Base-by-base conservation (phyloP, 2,797 vertebrate genomes). In the Sphaeramia orbicularis region DNA sequence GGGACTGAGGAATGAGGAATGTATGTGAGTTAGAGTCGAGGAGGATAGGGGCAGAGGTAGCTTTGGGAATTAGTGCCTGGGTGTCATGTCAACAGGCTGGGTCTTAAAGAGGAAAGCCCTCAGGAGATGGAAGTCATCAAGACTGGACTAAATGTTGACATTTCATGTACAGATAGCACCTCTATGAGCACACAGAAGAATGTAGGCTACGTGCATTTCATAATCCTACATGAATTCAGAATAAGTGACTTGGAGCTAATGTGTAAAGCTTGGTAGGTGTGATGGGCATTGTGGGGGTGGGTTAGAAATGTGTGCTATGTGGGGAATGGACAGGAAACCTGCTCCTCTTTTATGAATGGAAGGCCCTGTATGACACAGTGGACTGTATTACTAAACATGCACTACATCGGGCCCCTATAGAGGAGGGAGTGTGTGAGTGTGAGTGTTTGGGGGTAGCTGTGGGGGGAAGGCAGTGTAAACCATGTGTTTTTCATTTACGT, bases 401-500 rank as follows among this genome's bases (percentile, higher is more conserved):
- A 71, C 81, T 77, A 79, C 83, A 82, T 76, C 64, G 74, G 81
- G 89, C 85, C 87, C 84, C 81, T 79, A 78, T 85, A 68, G 85
- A 74, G 48, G 64, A 65, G 55, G 70, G 63, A 71, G 70, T 37
- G 59, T 15, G 24, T 27, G 55, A 59, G 78, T 15, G 21, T 24
- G 55, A 59, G 76, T 77, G 69, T 85, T 70, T 76, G 50, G 49
- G 42, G 50, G 24, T 30, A 36, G 48, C 11, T 15, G 72, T 50
- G 54, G 57, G 18, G 37, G 36, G 44, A 41, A 61, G 61, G 66
- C 69, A 47, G 47, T 58, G 56, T 42, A 42, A 76, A 61, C 84
- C 94, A 94, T 95, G 87, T 94, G 94, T 92, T 94, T 94, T 93
- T 94, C 91, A 95, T 94, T 93, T 94, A 88, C 78, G 69, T 90